A percentile compares a stretch with the other conserved stretches of the same genome.
phyloP scores from a whole-genome alignment of 1,140 invertebrate genomes.

The Acyrthosiphon pisum region DNA sequence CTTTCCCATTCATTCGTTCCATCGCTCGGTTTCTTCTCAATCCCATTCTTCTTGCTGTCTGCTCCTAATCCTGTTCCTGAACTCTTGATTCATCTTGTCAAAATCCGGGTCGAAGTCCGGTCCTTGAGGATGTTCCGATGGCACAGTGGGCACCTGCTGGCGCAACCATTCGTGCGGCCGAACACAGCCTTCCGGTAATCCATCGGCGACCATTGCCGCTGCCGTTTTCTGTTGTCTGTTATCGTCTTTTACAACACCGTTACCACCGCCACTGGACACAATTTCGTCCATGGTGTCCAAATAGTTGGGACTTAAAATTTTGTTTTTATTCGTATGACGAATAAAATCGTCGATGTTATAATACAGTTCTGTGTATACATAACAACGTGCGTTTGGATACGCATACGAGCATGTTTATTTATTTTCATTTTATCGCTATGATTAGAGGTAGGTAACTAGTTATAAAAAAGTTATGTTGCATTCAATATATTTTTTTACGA shows the following conservation, averaged over 20 bases:
- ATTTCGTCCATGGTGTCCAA: not conserved
- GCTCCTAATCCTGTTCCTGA: conserved; percentile 11
- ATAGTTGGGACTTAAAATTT: not conserved
- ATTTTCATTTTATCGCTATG: conserved; percentile 9
- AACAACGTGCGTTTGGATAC: not conserved
- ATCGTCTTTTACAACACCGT: not conserved
- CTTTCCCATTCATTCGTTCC: not conserved
- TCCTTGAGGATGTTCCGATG: not conserved
- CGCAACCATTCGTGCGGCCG: not conserved
- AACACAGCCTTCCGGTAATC: not conserved
- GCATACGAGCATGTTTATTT: not conserved
- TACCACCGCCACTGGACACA: not conserved
- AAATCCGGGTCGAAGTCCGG: not conserved
- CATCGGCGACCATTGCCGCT: not conserved
- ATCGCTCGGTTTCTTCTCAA: not conserved
- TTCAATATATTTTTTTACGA: not conserved
- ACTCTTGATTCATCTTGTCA: conserved; percentile 11
- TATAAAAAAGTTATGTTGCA: not conserved
- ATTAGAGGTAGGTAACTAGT: not conserved
- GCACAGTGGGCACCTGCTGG: not conserved
- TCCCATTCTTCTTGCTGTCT: conserved; percentile 24
- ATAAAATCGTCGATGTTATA: not conserved
- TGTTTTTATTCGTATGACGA: not conserved
- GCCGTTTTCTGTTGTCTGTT: not conserved
- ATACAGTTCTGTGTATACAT: not conserved